Evolutionary conservation across 2,888 invertebrate species (phyloP).

Genomic region (Phanerotoma sp.): DNA sequence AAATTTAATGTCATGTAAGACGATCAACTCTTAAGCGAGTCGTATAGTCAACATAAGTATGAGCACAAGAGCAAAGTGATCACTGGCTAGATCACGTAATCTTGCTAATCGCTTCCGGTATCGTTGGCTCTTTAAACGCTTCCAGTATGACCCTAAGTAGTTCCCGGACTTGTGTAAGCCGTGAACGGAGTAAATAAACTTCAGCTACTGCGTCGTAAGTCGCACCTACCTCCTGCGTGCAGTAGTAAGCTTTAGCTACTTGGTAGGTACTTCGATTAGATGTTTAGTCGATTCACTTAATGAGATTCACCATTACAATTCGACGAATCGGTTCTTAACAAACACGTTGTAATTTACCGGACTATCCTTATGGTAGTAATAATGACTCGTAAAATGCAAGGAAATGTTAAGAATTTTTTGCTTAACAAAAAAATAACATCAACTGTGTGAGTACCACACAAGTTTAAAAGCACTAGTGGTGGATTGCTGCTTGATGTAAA

Average conservation of each 20-base stretch:
- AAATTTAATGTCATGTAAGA: constrained; percentile 1
- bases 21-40: neutral
- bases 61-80: constrained; percentile 46
- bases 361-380: neutral
- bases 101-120: constrained; percentile 54
- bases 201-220: constrained; percentile 20
- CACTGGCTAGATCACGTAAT: constrained; percentile 52
- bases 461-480: no score
- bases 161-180: constrained; percentile 8
- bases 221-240: constrained; percentile 4
- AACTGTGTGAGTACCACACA: no score
- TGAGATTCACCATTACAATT: constrained; percentile 1
- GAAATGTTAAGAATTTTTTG: neutral
- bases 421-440: no score
- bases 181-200: constrained; percentile 22
- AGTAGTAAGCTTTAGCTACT: neutral
- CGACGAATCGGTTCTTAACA: neutral
- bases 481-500: no score
- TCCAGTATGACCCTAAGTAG: constrained; percentile 43
- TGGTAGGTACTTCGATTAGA: neutral
- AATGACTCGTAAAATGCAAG: neutral
- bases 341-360: neutral
- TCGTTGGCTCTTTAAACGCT: constrained; percentile 39
- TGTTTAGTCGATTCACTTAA: constrained; percentile 3
- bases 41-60: constrained; percentile 30